Conservation (phyloP, 2,113 vertebrate genomes). For the Alethe castanea region DNA sequence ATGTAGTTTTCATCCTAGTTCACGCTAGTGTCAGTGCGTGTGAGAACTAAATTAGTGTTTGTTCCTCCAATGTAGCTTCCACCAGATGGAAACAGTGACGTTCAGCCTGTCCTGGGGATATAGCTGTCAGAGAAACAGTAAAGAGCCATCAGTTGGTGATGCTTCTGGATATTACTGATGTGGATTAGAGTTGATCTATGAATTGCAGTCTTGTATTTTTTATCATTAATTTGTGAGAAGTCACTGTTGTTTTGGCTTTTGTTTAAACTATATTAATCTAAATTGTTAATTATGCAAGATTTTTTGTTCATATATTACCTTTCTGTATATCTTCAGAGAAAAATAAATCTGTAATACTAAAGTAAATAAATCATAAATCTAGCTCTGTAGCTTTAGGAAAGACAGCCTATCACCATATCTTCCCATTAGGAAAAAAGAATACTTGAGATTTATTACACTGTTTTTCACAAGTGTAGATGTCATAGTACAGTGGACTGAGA, state of each 20-base stretch:
- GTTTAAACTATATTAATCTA: neutral
- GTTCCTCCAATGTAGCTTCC: neutral
- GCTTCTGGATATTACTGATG: neutral
- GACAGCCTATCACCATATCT: neutral
- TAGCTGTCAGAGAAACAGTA: conserved; percentile 5
- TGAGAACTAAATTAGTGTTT: neutral
- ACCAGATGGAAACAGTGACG: conserved; percentile 30
- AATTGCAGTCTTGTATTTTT: neutral
- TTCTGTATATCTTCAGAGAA: neutral
- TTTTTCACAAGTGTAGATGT: neutral
- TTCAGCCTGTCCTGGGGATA: conserved; percentile 38
- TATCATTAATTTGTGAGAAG: neutral
- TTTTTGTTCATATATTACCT: neutral
- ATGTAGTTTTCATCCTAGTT: conserved; percentile 5
- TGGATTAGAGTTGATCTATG: neutral
- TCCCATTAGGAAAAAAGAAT: neutral
- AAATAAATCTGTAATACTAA: neutral
- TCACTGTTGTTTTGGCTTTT: neutral
- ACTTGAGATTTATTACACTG: neutral
- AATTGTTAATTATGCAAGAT: neutral
- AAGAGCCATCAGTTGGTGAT: neutral
- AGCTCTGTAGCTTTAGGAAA: neutral
- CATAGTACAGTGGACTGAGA: neutral
- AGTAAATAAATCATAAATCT: neutral
- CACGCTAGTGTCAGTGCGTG: neutral